A percentile compares a stretch with the other conserved stretches of the same genome.
These are phyloP conservation scores for Brenthis daphne DNA, from an alignment of 2,888 invertebrate species.

Conservation along the genomic window DNA sequence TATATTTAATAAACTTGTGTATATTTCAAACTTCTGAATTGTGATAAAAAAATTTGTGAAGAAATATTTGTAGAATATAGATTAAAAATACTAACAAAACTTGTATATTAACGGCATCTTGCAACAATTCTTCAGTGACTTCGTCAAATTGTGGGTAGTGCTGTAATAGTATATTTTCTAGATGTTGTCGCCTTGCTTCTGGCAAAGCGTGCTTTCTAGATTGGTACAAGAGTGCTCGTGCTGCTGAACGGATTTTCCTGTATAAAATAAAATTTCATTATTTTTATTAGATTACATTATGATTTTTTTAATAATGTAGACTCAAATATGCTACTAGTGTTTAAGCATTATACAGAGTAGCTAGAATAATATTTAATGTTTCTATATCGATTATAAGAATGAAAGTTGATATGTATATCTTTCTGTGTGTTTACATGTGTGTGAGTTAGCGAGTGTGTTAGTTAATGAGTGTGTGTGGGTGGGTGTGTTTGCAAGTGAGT, in stretches of 20 bases:
- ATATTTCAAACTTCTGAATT: too few species aligned
- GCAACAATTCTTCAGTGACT: constrained; percentile 75
- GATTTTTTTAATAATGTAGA: background rate
- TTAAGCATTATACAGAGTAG: too few species aligned
- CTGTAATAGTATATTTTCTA: constrained; percentile 74
- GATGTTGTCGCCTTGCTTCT: constrained; percentile 62
- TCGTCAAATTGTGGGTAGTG: constrained; percentile 69
- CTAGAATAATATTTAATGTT: too few species aligned
- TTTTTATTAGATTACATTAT: background rate
- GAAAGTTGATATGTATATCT: too few species aligned
- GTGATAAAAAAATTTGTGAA: background rate
- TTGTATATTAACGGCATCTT: constrained; percentile 73
- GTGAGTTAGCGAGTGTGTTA: too few species aligned
- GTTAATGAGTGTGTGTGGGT: too few species aligned
- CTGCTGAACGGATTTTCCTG: constrained; percentile 82
- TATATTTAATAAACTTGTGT: background rate
- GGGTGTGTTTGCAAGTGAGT: too few species aligned
- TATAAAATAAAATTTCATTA: constrained; percentile 11
- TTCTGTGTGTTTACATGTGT: too few species aligned
- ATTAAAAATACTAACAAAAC: constrained; percentile 62
- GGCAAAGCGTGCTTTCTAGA: constrained; percentile 75
- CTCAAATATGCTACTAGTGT: background rate
- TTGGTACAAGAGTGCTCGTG: constrained; percentile 77
- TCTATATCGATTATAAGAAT: too few species aligned
- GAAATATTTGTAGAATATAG: background rate